phyloP scores from a whole-genome alignment of 2,113 vertebrate species.

The Sclerurus mexicanus region DNA sequence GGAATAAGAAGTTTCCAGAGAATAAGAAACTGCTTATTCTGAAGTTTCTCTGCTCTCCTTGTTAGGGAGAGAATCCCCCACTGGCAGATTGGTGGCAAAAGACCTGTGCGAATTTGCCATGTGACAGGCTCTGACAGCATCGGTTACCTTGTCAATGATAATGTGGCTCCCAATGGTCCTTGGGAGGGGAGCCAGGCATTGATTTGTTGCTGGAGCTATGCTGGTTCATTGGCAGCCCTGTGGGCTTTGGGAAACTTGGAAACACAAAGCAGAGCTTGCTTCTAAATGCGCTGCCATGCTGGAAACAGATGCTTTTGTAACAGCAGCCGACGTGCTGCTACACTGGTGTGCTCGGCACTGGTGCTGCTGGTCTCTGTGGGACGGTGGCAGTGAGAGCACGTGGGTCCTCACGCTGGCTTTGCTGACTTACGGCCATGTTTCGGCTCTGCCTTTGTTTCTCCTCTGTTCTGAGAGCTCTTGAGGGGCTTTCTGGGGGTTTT shows the following conservation, averaged over 20 bases:
- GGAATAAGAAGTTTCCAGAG: background rate
- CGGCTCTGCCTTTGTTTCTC: background rate
- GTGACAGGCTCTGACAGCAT: background rate
- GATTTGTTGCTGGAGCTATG: slow-evolving; percentile 10
- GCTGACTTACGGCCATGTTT: background rate
- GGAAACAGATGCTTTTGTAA: background rate
- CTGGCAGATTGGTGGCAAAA: background rate
- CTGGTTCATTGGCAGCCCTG: background rate
- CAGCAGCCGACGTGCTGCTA: background rate
- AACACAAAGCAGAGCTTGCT: background rate
- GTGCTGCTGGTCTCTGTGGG: background rate
- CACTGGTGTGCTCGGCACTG: accelerated
- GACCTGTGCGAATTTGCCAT: background rate
- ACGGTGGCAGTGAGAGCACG: accelerated
- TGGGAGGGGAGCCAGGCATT: background rate
- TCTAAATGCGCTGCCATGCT: background rate
- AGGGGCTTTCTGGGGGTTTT: background rate
- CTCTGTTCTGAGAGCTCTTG: background rate
- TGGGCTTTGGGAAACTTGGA: background rate
- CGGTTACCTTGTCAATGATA: background rate
- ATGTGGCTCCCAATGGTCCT: background rate
- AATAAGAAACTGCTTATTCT: background rate
- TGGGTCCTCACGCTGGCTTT: background rate
- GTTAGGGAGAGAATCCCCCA: background rate
- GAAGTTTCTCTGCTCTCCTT: background rate